phyloP scores from a whole-genome alignment of 2,888 invertebrate genomes.

The Phengaris alcon region DNA sequence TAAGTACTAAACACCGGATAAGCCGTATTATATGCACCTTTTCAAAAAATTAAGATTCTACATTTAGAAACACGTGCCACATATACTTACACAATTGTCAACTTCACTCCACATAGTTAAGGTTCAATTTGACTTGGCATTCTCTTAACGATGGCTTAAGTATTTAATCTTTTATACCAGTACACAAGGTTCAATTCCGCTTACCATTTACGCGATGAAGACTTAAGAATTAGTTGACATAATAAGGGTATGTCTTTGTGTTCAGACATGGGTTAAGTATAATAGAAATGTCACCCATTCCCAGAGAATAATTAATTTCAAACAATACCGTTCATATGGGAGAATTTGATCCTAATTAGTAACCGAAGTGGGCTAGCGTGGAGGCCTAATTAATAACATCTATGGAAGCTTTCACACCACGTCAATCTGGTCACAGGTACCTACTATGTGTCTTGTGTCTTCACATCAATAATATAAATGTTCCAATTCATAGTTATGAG shows the following conservation, averaged over 20 bases:
- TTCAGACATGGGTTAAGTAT: not conserved
- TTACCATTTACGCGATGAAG: too few species aligned
- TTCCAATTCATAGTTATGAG: too few species aligned
- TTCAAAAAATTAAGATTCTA: conserved; percentile 10
- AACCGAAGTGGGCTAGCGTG: not conserved
- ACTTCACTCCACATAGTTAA: not conserved
- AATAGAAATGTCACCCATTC: conserved; percentile 12
- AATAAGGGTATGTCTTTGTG: conserved; percentile 3
- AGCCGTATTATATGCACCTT: not conserved
- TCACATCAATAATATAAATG: too few species aligned
- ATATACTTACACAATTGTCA: not conserved
- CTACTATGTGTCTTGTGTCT: too few species aligned
- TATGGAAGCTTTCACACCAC: too few species aligned
- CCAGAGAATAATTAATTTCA: not conserved
- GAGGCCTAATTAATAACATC: too few species aligned
- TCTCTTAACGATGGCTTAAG: not conserved
- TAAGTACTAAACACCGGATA: conserved; percentile 15
- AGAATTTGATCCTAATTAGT: not conserved
- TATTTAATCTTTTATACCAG: too few species aligned
- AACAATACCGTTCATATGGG: not conserved
- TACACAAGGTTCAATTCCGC: too few species aligned
- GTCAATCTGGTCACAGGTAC: too few species aligned
- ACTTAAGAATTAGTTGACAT: not conserved
- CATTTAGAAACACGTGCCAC: conserved; percentile 13
- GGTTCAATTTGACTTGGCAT: not conserved